phyloP scores from a whole-genome alignment of 2,797 vertebrate species.

The Cottoperca gobio region DNA sequence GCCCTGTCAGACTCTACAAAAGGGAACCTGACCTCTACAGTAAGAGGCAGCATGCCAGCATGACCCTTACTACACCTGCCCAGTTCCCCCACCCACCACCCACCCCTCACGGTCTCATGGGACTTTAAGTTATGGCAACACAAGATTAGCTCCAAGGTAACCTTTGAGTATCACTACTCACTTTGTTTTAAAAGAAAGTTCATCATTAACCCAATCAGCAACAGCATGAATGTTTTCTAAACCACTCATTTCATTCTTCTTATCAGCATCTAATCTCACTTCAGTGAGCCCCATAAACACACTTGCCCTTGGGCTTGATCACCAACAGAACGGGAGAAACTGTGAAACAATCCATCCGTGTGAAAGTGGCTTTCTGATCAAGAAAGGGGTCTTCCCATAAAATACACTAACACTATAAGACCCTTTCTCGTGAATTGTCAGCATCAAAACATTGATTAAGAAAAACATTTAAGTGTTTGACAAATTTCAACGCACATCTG shows the following conservation, averaged over 20 bases:
- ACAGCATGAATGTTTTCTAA: conserved; percentile 14
- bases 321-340: conserved; percentile 10
- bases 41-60: conserved; percentile 12
- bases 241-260: neutral
- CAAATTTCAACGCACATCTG: neutral
- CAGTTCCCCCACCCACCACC: neutral
- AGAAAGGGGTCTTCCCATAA: conserved; percentile 22
- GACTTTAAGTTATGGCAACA: conserved; percentile 55
- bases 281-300: conserved; percentile 15
- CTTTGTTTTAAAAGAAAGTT: conserved; percentile 47
- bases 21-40: conserved; percentile 46
- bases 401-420: conserved; percentile 5
- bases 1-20: neutral
- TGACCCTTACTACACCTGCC: conserved; percentile 10
- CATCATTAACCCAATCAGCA: conserved; percentile 60
- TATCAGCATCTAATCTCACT: conserved; percentile 39
- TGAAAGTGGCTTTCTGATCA: conserved; percentile 10
- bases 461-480: neutral
- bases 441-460: conserved; percentile 9
- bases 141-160: conserved; percentile 62
- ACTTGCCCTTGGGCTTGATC: conserved; percentile 21
- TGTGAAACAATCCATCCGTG: conserved; percentile 29
- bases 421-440: conserved; percentile 7
- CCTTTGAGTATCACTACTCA: conserved; percentile 32
- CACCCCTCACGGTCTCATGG: neutral